These are phyloP conservation scores for Apodemia hepburni DNA, from an alignment of 2,888 invertebrate species.

Conservation along the genomic window DNA sequence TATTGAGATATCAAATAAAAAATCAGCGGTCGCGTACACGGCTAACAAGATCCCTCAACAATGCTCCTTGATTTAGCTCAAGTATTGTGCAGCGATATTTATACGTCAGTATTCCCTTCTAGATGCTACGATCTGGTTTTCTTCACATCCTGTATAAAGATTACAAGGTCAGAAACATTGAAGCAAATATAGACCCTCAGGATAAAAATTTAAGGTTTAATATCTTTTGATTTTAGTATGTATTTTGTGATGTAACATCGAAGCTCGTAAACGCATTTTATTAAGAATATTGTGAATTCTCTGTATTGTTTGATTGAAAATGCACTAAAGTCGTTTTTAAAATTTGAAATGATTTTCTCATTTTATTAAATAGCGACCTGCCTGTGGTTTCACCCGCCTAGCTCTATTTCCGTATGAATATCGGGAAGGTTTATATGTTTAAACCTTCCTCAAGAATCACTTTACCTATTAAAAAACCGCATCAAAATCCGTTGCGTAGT, in stretches of 20 bases:
- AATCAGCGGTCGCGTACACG: conserved; percentile 69
- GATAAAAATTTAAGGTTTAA: background rate
- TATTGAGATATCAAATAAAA: conserved; percentile 80
- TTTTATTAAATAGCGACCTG: too few species aligned
- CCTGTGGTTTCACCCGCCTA: too few species aligned
- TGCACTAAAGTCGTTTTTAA: too few species aligned
- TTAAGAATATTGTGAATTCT: background rate
- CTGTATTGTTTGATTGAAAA: too few species aligned
- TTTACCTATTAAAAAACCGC: too few species aligned
- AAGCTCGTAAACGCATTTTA: background rate
- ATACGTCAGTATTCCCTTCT: conserved; percentile 61
- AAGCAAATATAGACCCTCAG: conserved; percentile 31
- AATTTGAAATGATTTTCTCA: too few species aligned
- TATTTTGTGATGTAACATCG: background rate
- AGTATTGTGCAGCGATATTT: conserved; percentile 76
- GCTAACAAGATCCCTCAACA: conserved; percentile 72
- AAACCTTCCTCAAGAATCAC: too few species aligned
- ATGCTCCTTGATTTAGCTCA: conserved; percentile 75
- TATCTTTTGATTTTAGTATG: background rate
- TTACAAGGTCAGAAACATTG: conserved; percentile 24
- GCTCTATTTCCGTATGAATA: too few species aligned
- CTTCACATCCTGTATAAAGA: conserved; percentile 31
- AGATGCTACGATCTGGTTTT: conserved; percentile 52
- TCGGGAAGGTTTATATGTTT: too few species aligned
- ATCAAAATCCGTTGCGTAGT: too few species aligned